Evolutionary conservation across 2,888 invertebrate species (phyloP), one percentile per base, ranked within the genome.

Genomic region (Heliconius sara): DNA sequence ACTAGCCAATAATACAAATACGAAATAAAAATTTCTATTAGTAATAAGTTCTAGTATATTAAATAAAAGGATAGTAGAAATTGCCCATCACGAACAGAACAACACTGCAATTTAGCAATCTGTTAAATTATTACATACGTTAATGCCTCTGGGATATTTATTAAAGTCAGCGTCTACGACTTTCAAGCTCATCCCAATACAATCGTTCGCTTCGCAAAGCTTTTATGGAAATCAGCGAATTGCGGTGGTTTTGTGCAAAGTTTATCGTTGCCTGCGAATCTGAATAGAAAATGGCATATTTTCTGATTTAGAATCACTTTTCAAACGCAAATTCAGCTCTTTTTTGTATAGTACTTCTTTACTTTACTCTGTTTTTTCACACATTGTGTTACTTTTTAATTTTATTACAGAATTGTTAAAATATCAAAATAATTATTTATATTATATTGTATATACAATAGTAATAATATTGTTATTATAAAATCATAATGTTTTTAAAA

Each of bases 141-240:
- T 73, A 30, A 73, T 34, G 72, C 34, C 68, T 57, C 57, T 34
- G 34, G 34, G 57, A 73, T 57, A 57, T 73, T 73, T 73, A 57
- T 73, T 57, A 73, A 73, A 73, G n/a, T 73, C 72, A 72, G 52
- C 30, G 30, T 57, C 72, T 30, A 57, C 52, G 57, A 72, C 30
- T 27, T 57, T 72, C 25, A 72, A 57, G 57, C 66, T 66, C 19
- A 66, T 73, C 22, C 43, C 65, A 73, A 66, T 57, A 72, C 68
- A 68, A 43, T 70, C 77, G 39, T 52, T 52, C 27, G 34, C 63
- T 66, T 66, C 34, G 72, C 47, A 66, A 65, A 78, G 63, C 72
- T 78, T 72, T 66, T 78, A 72, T 66, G 72, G 52, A 72, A 78
- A 73, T 73, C 34, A 66, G 22, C 72, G 34, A 47, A 72, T 72